Evolutionary conservation across 2,888 invertebrate genomes (phyloP).

Genomic region (Coleophora flavipennella): DNA sequence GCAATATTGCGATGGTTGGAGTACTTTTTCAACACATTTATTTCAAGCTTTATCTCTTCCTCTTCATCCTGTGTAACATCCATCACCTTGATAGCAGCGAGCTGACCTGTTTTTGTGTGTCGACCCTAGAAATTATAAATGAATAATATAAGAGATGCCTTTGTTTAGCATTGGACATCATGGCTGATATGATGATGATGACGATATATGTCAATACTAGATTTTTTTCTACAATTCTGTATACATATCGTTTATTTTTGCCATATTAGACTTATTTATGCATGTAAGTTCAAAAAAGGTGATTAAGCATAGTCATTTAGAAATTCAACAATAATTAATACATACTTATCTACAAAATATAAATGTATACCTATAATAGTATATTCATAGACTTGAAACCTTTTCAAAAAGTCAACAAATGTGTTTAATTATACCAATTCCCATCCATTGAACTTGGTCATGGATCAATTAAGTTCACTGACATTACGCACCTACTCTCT

Average conservation of each 20-base stretch:
- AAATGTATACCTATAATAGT: neutral
- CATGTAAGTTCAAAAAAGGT: no score
- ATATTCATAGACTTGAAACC: neutral
- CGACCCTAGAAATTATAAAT: constrained; percentile 81
- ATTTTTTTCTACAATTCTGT: no score
- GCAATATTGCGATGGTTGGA: constrained; percentile 99
- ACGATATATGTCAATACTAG: no score
- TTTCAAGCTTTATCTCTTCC: constrained; percentile 99
- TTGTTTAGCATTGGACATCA: no score
- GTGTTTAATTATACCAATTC: constrained; percentile 5
- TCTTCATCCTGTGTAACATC: constrained; percentile 99
- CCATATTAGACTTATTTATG: no score
- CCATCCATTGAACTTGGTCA: constrained; percentile 4
- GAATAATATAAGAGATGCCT: no score
- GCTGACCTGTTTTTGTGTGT: constrained; percentile 99
- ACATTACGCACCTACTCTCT: constrained; percentile 42
- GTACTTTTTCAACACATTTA: constrained; percentile 99
- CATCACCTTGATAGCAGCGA: constrained; percentile 99
- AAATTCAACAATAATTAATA: no score
- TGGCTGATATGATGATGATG: no score
- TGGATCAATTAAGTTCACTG: constrained; percentile 49
- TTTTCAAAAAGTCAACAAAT: neutral
- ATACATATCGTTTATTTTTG: no score
- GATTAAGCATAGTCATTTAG: no score
- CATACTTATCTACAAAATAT: no score